Evolutionary conservation across 2,888 invertebrate genomes (phyloP).

Genomic region (Pilophorus perplexus): DNA sequence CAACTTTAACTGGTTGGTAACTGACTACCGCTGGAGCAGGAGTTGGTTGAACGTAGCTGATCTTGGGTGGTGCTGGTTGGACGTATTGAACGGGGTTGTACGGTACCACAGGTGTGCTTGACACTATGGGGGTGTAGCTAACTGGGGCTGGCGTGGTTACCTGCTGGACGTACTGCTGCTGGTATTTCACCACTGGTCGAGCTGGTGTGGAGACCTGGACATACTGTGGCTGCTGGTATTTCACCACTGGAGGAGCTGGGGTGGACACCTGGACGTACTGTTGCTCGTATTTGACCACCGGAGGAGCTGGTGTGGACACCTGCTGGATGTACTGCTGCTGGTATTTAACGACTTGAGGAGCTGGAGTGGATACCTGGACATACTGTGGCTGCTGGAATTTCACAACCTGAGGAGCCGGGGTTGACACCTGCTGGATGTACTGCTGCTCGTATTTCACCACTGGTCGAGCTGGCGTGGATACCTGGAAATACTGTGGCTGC

Average conservation of each 20-base stretch:
- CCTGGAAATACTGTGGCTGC: too few species aligned
- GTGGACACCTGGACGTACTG: constrained; percentile 16
- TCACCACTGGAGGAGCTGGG: constrained; percentile 43
- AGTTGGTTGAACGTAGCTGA: too few species aligned
- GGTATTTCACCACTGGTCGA: constrained; percentile 36
- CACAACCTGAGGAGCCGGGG: constrained; percentile 36
- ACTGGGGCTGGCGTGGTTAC: constrained; percentile 30
- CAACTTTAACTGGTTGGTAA: constrained; percentile 19
- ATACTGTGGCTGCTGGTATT: constrained; percentile 12
- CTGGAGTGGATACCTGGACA: constrained; percentile 22
- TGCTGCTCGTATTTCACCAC: constrained; percentile 38
- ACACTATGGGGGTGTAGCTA: too few species aligned
- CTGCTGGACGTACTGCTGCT: constrained; percentile 33
- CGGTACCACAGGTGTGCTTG: constrained; percentile 28
- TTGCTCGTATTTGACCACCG: constrained; percentile 42
- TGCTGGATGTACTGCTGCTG: constrained; percentile 29
- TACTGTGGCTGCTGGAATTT: too few species aligned
- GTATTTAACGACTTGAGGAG: constrained; percentile 20
- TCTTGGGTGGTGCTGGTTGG: constrained; percentile 8
- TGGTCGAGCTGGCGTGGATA: constrained; percentile 38
- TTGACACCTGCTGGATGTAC: constrained; percentile 31
- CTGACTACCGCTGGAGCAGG: constrained; percentile 32
- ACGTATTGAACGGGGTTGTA: constrained; percentile 39
- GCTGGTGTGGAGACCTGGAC: constrained; percentile 35
- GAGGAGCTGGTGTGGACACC: constrained; percentile 32